A percentile compares a stretch with the other conserved stretches of the same genome.
Evolutionary conservation across 2,888 invertebrate genomes (phyloP).

Genomic region (Caenorhabditis macrosperma): DNA sequence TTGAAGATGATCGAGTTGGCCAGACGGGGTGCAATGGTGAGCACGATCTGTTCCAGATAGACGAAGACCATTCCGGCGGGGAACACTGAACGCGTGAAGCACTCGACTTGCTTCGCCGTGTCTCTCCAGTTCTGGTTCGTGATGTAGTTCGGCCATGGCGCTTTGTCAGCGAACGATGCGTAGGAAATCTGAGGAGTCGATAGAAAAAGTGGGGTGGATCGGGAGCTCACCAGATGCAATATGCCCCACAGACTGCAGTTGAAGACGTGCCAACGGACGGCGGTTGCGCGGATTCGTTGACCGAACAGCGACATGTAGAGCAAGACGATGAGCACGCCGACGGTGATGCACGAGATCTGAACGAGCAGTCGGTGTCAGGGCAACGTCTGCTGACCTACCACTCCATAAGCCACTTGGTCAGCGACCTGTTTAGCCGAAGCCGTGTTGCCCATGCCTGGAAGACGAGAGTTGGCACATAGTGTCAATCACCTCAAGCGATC

Average conservation of each 20-base stretch:
- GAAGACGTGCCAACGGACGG: slow-evolving; percentile 65
- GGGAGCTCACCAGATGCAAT: slow-evolving; percentile 59
- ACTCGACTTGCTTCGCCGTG: slow-evolving; percentile 61
- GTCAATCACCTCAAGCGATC: neutral
- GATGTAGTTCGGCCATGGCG: slow-evolving; percentile 66
- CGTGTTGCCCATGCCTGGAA: slow-evolving; percentile 55
- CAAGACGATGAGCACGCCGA: slow-evolving; percentile 61
- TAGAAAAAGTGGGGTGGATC: too few species aligned
- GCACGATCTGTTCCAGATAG: slow-evolving; percentile 61
- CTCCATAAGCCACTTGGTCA: slow-evolving; percentile 58
- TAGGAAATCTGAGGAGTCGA: too few species aligned
- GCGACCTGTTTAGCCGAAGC: slow-evolving; percentile 51
- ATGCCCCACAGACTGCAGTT: slow-evolving; percentile 68
- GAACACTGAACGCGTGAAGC: slow-evolving; percentile 66
- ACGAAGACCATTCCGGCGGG: slow-evolving; percentile 70
- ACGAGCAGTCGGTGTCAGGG: neutral
- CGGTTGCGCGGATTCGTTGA: slow-evolving; percentile 58
- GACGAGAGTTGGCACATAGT: neutral
- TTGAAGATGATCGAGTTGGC: slow-evolving; percentile 65
- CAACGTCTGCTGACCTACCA: slow-evolving; percentile 20
- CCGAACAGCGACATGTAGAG: slow-evolving; percentile 65
- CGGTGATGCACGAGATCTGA: slow-evolving; percentile 61
- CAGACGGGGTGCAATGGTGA: slow-evolving; percentile 58
- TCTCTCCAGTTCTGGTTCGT: slow-evolving; percentile 57
- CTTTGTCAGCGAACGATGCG: slow-evolving; percentile 63